Conservation (phyloP, 1,140 invertebrate genomes). For the Episyrphus balteatus region DNA sequence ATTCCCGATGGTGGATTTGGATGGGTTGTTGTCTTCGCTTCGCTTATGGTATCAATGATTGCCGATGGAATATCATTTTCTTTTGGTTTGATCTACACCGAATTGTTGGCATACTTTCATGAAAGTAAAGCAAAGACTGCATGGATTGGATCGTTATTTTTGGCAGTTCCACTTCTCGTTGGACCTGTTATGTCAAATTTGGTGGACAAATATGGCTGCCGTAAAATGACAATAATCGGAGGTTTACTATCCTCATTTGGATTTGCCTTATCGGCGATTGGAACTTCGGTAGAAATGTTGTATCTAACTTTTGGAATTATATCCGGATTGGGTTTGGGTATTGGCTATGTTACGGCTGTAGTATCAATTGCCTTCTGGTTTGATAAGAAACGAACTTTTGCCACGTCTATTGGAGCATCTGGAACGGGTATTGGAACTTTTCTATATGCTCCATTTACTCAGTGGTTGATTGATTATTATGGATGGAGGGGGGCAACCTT, state of each 20-base stretch:
- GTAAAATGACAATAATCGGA: conserved; percentile 70
- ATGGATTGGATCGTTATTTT: conserved; percentile 79
- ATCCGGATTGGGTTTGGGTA: conserved; percentile 71
- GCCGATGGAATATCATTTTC: conserved; percentile 92
- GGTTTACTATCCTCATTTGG: conserved; percentile 65
- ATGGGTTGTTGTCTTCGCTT: conserved; percentile 79
- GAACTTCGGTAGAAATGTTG: conserved; percentile 60
- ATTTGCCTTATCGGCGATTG: conserved; percentile 67
- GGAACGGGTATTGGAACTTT: conserved; percentile 74
- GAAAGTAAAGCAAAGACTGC: conserved; percentile 72
- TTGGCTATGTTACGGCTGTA: conserved; percentile 82
- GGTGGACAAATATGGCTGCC: conserved; percentile 79
- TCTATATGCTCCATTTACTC: conserved; percentile 64
- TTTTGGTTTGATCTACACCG: conserved; percentile 78
- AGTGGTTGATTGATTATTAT: conserved; percentile 62
- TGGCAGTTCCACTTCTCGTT: conserved; percentile 75
- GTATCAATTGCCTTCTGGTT: conserved; percentile 95
- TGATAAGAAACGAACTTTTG: conserved; percentile 81
- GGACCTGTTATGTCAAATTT: conserved; percentile 59
- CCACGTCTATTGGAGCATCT: conserved; percentile 83
- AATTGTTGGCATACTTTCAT: conserved; percentile 76
- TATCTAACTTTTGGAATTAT: conserved; percentile 79
- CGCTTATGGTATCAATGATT: conserved; percentile 79
- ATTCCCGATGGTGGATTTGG: conserved; percentile 44
- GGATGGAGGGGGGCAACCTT: conserved; percentile 81